Percentiles rank a stretch among this genome's conserved stretches.
phyloP scores from a whole-genome alignment of 2,797 vertebrate genomes.

The Lindbergichthys nudifrons region DNA sequence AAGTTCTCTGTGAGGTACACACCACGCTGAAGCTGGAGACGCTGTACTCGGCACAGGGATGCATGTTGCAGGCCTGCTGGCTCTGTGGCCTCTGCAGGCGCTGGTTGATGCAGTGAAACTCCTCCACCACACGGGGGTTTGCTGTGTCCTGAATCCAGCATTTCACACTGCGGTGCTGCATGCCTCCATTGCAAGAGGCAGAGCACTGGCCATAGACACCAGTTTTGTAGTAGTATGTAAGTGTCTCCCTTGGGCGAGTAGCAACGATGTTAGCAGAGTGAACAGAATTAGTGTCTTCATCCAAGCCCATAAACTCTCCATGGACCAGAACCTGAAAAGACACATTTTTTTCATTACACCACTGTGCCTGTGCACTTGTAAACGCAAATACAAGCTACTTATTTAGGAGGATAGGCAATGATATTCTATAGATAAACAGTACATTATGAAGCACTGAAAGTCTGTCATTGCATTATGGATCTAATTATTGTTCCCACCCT shows the following conservation, averaged over 20 bases:
- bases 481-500: constrained; percentile 77
- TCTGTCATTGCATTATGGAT: not conserved
- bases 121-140: constrained; percentile 79
- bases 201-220: constrained; percentile 89
- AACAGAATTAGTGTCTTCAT: constrained; percentile 73
- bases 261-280: constrained; percentile 23
- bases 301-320: constrained; percentile 84
- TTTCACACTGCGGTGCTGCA: constrained; percentile 88
- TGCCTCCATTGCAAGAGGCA: constrained; percentile 87
- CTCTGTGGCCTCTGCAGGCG: constrained; percentile 78
- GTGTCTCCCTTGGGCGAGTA: constrained; percentile 42
- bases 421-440: not conserved
- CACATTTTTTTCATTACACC: not conserved
- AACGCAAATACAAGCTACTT: not conserved
- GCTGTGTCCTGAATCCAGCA: constrained; percentile 81
- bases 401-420: not conserved
- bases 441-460: not conserved
- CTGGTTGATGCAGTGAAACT: constrained; percentile 82
- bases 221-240: constrained; percentile 79
- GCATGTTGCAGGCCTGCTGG: constrained; percentile 87
- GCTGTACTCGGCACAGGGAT: constrained; percentile 86
- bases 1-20: constrained; percentile 25
- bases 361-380: not conserved
- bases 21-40: constrained; percentile 79
- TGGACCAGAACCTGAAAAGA: constrained; percentile 85